These are phyloP conservation scores for Melinaea menophilus DNA, from an alignment of 2,888 invertebrate species.

Conservation along the genomic window DNA sequence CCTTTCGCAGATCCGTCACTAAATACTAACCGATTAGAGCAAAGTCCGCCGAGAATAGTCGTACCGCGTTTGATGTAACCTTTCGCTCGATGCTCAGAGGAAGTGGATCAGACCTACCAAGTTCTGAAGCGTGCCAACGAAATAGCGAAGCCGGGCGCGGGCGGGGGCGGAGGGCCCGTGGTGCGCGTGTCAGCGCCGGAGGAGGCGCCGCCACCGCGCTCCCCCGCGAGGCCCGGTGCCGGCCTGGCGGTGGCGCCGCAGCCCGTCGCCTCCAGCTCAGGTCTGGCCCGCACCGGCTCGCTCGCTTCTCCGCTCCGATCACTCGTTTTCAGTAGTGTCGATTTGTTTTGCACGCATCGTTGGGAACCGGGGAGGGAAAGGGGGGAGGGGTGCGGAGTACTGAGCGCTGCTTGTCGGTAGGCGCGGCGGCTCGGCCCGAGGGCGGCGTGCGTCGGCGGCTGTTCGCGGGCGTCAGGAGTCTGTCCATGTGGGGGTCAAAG, in stretches of 20 bases:
- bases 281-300: slow-evolving; percentile 74
- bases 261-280: slow-evolving; percentile 84
- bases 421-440: slow-evolving; percentile 75
- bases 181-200: slow-evolving; percentile 66
- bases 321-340: slow-evolving; percentile 74
- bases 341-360: slow-evolving; percentile 68
- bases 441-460: slow-evolving; percentile 85
- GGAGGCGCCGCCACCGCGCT: slow-evolving; percentile 63
- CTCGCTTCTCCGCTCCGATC: slow-evolving; percentile 66
- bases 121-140: slow-evolving; percentile 96
- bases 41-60: slow-evolving; percentile 15
- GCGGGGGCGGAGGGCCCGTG: slow-evolving; percentile 71
- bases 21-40: slow-evolving; percentile 33
- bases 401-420: slow-evolving; percentile 74
- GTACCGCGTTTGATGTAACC: slow-evolving; percentile 53
- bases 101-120: slow-evolving; percentile 96
- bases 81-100: slow-evolving; percentile 76
- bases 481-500: slow-evolving; percentile 85
- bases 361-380: slow-evolving; percentile 68
- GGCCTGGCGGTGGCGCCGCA: slow-evolving; percentile 82
- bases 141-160: slow-evolving; percentile 81
- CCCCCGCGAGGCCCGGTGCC: slow-evolving; percentile 67
- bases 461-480: slow-evolving; percentile 89
- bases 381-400: slow-evolving; percentile 60
- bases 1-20: slow-evolving; percentile 33